Evolutionary conservation across 2,797 vertebrate species (phyloP), one percentile per base, ranked within the genome.

Genomic region (Nyctalus aviator): DNA sequence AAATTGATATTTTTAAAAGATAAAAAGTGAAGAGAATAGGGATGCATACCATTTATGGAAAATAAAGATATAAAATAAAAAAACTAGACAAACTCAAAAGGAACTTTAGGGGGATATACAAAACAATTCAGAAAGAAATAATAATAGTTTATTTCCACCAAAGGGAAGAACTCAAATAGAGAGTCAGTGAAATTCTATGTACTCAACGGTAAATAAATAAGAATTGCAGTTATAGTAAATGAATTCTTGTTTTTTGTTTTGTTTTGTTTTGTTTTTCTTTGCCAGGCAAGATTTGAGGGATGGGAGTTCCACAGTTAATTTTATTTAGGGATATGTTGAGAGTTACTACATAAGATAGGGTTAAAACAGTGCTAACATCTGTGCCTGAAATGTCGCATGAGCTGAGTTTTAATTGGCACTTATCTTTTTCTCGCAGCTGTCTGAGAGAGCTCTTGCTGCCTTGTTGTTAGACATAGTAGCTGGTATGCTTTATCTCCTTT

Each of bases 391-490:
- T 75, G 59, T 41, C 62, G 11, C 18, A 11, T 93, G 68, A 89
- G 78, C 72, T 23, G 32, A 53, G 83, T 69, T 83, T 75, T 37
- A 66, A 41, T 91, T 50, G 48, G 25, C 69, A 69, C 50, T 75
- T 35, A 71, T 62, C 27, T 91, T 88, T 91, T 94, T 27, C 64
- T 72, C 55, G 46, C 94, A 90, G 84, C 94, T 96, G 93, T 93
- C 88, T 57, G 0, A 66, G 62, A 92, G 35, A 77, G 30, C 30
- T 53, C 41, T 90, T 79, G 46, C 57, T 90, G 41, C 44, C 57
- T 71, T 92, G 14, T 78, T 86, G 48, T 68, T 35, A 88, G 85
- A 93, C 92, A 84, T n/a, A 59, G 82, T 66, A 93, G 75, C 68
- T 3, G 23, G 75, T 48, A 76, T 41, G 6, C 84, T 97, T 90